Evolutionary conservation across 2,888 invertebrate genomes (phyloP).

Genomic region (Ferrisia virgata): DNA sequence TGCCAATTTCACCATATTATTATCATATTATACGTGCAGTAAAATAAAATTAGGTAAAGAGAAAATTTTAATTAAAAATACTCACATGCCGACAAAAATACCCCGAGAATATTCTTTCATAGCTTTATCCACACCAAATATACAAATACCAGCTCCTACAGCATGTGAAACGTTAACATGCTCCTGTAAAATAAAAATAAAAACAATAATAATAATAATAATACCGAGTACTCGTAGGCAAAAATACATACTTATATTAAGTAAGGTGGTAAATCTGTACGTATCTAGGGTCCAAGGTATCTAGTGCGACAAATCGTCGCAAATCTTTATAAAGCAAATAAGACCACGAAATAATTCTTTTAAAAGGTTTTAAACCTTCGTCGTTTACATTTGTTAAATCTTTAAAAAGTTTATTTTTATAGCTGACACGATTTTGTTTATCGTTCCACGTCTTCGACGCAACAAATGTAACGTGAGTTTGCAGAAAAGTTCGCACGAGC

Average conservation of each 20-base stretch:
- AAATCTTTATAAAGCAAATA: not conserved
- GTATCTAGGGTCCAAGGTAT: too few species aligned
- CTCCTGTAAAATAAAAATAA: constrained; percentile 18
- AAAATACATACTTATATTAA: not conserved
- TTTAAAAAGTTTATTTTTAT: not conserved
- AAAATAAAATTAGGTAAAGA: not conserved
- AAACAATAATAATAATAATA: not conserved
- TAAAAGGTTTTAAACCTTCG: not conserved
- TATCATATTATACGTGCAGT: not conserved
- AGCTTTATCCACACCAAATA: constrained; percentile 38
- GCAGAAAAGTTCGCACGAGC: not conserved
- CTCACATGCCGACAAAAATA: constrained; percentile 36
- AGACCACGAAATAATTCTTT: not conserved
- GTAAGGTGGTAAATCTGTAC: too few species aligned
- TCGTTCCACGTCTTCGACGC: not conserved
- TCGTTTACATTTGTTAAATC: not conserved
- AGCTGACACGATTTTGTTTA: not conserved
- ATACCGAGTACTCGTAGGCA: not conserved
- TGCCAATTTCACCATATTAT: not conserved
- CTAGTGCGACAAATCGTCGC: not conserved
- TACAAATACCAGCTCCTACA: constrained; percentile 32
- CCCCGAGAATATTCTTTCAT: constrained; percentile 30
- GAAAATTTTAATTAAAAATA: not conserved
- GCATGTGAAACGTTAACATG: constrained; percentile 18
- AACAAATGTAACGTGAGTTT: not conserved